Conservation (phyloP, 2,113 vertebrate species). For the Eudorcas thomsonii region DNA sequence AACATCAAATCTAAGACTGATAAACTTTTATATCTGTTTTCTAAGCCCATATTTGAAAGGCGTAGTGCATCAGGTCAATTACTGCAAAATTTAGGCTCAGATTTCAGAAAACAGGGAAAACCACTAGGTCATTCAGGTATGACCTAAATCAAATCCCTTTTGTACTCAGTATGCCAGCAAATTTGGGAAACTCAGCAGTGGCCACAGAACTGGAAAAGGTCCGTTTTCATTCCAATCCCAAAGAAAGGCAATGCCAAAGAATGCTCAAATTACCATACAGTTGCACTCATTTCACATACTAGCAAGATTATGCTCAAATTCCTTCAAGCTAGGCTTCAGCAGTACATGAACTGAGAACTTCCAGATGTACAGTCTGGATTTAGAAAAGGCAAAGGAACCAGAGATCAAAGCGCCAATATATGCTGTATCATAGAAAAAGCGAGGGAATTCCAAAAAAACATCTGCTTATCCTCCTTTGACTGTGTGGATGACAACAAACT, state of each 20-base stretch:
- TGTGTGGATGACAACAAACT: neutral
- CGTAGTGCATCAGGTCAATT: neutral
- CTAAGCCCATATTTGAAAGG: neutral
- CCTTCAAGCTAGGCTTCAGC: neutral
- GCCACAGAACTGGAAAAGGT: neutral
- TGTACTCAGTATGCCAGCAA: neutral
- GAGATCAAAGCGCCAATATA: neutral
- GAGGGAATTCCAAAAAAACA: neutral
- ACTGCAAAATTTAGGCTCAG: neutral
- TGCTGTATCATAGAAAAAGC: neutral
- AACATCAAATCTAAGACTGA: neutral
- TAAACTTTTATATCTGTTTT: neutral
- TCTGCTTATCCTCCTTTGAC: neutral
- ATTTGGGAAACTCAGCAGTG: neutral
- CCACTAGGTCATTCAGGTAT: neutral
- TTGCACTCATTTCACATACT: neutral
- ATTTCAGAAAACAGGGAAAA: neutral
- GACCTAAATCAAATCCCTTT: neutral
- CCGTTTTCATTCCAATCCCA: neutral
- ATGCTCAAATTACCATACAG: neutral
- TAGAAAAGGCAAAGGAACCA: neutral
- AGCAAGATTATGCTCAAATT: neutral
- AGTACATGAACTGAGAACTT: neutral
- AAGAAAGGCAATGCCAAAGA: neutral
- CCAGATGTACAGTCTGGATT: neutral